Evolutionary conservation across 2,888 invertebrate genomes (phyloP).

Genomic region (Iphiclides podalirius): DNA sequence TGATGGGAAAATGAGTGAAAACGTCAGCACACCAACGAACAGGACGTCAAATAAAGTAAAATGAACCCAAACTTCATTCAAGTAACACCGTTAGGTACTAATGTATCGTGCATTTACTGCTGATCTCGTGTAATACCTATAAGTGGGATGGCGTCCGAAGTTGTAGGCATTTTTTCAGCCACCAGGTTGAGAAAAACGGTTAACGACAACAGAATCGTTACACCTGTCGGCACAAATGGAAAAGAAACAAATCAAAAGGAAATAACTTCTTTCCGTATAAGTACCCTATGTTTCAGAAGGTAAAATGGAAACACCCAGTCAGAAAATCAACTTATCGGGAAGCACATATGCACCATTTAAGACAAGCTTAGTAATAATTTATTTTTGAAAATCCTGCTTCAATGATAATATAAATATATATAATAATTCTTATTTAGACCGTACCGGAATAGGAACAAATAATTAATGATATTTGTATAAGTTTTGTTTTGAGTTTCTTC

Average conservation of each 20-base stretch:
- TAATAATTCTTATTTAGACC: no score
- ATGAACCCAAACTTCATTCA: slow-evolving; percentile 22
- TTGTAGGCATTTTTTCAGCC: slow-evolving; percentile 96
- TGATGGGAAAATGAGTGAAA: slow-evolving; percentile 30
- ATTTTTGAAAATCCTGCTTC: no score
- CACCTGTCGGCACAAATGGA: slow-evolving; percentile 85
- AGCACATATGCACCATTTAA: no score
- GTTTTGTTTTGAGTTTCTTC: no score
- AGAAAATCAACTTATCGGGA: no score
- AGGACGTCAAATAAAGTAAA: slow-evolving; percentile 27
- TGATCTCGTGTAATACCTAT: slow-evolving; percentile 82
- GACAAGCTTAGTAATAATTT: no score
- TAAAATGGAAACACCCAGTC: no score
- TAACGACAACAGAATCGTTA: slow-evolving; percentile 97
- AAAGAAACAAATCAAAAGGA: slow-evolving; percentile 27
- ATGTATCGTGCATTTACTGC: slow-evolving; percentile 45
- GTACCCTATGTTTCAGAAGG: no score
- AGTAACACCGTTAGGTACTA: slow-evolving; percentile 25
- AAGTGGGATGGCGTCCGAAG: slow-evolving; percentile 90
- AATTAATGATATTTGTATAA: no score
- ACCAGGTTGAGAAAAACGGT: slow-evolving; percentile 99
- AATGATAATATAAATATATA: no score
- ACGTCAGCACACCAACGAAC: slow-evolving; percentile 17
- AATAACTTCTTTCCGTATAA: not conserved
- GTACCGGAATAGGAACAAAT: no score